Conservation (phyloP, 2,888 invertebrate species). For the Nomada ruficornis region DNA sequence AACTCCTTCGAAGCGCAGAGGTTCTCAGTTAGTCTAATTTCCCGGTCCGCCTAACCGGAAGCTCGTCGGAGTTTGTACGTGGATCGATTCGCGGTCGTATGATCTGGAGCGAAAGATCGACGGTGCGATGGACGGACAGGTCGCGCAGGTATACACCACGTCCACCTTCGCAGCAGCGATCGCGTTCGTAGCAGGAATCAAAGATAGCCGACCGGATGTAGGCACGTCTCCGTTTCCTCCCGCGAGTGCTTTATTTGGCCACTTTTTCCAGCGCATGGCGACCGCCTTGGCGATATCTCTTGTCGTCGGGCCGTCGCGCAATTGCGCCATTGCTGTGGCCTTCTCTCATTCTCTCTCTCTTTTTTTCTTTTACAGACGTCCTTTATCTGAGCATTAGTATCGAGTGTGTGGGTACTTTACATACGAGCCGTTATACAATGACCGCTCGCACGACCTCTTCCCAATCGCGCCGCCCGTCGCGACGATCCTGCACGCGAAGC, state of each 20-base stretch:
- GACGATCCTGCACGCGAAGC: neutral
- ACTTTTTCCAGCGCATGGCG: constrained; percentile 73
- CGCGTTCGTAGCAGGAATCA: neutral
- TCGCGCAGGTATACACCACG: neutral
- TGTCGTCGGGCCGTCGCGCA: constrained; percentile 70
- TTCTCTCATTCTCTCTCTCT: neutral
- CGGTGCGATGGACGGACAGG: neutral
- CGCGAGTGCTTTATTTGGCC: constrained; percentile 64
- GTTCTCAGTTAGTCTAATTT: constrained; percentile 64
- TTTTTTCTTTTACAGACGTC: constrained; percentile 73
- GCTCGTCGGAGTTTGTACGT: neutral
- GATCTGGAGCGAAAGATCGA: neutral
- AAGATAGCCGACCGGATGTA: constrained; percentile 48
- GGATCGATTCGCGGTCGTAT: neutral
- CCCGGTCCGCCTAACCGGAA: constrained; percentile 37
- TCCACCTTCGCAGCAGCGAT: neutral
- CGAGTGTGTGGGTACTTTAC: constrained; percentile 75
- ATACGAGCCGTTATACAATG: constrained; percentile 72
- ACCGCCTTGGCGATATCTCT: constrained; percentile 72
- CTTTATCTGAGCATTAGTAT: constrained; percentile 72
- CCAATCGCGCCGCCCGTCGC: constrained; percentile 34
- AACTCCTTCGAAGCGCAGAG: constrained; percentile 75
- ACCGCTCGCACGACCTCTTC: constrained; percentile 43
- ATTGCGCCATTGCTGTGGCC: constrained; percentile 63
- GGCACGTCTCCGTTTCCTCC: constrained; percentile 47